These are phyloP conservation scores for Lasioglossum marginatum DNA, from an alignment of 2,888 invertebrate genomes.

Conservation along the genomic window DNA sequence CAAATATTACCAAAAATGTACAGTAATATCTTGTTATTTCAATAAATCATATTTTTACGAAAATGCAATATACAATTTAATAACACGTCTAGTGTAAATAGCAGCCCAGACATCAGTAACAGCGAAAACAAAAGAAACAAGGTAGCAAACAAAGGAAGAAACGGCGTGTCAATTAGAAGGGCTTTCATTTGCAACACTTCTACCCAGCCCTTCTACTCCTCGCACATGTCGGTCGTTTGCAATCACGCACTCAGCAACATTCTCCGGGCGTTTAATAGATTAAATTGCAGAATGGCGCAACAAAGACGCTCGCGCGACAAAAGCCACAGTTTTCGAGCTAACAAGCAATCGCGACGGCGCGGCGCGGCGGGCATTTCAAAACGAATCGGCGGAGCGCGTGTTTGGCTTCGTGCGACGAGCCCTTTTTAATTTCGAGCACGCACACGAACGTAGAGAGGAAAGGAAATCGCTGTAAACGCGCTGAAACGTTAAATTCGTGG, in stretches of 20 bases:
- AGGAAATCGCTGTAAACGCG: slow-evolving; percentile 70
- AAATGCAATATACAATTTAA: neutral
- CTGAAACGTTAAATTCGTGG: slow-evolving; percentile 71
- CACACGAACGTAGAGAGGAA: slow-evolving; percentile 42
- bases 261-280: neutral
- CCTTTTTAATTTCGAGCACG: slow-evolving; percentile 41
- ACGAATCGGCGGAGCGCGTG: slow-evolving; percentile 20
- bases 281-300: neutral
- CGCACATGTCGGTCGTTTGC: neutral
- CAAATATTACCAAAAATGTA: no score
- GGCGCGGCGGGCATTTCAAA: slow-evolving; percentile 21
- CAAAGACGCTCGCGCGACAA: neutral
- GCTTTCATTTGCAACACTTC: neutral
- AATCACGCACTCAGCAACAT: neutral
- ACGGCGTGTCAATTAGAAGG: neutral
- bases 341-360: slow-evolving; percentile 30
- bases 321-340: neutral
- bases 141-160: neutral
- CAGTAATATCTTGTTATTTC: neutral
- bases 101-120: neutral
- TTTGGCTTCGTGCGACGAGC: slow-evolving; percentile 21
- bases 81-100: neutral
- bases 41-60: no score
- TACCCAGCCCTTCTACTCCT: neutral
- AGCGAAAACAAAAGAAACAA: neutral